Conservation (phyloP, 2,888 invertebrate genomes). For the Diloba caeruleocephala region DNA sequence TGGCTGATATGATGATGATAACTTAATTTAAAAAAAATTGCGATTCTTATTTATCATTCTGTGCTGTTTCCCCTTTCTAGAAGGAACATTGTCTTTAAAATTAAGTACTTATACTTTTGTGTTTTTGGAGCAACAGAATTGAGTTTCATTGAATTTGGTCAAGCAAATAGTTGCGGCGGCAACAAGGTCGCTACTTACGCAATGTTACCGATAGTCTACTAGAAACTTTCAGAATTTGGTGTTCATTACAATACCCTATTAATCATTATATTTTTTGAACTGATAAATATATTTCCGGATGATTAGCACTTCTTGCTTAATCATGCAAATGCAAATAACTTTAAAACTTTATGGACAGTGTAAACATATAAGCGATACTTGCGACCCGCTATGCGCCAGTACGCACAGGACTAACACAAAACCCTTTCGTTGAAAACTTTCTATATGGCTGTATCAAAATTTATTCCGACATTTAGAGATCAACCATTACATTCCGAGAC, state of each 20-base stretch:
- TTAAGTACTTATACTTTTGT: constrained; percentile 48
- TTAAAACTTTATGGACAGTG: no score
- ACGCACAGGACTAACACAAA: no score
- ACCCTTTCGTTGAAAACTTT: no score
- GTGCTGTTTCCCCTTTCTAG: constrained; percentile 30
- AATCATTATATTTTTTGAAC: no score
- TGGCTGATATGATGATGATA: no score
- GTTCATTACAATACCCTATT: constrained; percentile 52
- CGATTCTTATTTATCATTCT: constrained; percentile 31
- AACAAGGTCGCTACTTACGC: constrained; percentile 69
- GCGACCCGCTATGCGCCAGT: background rate
- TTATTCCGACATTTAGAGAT: no score
- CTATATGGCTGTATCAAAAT: no score
- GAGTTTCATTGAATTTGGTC: constrained; percentile 71
- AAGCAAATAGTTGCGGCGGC: constrained; percentile 68
- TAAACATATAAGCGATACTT: constrained; percentile 2
- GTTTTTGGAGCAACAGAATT: constrained; percentile 61
- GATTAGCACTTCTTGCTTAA: constrained; percentile 1
- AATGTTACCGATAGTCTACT: constrained; percentile 61
- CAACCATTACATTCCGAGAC: background rate
- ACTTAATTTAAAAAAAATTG: constrained; percentile 30
- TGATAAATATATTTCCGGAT: no score
- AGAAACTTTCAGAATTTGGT: constrained; percentile 59
- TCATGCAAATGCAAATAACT: background rate
- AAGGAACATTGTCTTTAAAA: constrained; percentile 53